phyloP scores from a whole-genome alignment of 2,797 vertebrate species.

The Onychomys torridus region DNA sequence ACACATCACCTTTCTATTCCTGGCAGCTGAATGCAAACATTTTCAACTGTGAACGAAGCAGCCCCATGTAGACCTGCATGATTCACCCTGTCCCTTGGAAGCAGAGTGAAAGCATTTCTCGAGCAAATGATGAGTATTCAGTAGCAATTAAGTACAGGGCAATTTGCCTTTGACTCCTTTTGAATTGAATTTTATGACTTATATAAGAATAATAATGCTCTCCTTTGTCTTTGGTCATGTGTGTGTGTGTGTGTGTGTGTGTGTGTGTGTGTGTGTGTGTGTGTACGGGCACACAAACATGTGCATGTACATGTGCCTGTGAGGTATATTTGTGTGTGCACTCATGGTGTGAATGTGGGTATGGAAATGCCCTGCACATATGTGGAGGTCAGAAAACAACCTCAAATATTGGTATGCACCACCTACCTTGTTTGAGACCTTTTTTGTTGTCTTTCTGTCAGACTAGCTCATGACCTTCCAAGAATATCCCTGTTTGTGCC shows the following conservation, averaged over 20 bases:
- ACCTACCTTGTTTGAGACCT: not conserved
- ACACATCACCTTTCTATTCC: not conserved
- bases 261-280: not conserved
- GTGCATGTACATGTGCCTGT: not conserved
- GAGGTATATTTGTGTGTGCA: not conserved
- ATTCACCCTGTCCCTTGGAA: conserved; percentile 2
- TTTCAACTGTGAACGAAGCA: not conserved
- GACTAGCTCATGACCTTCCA: not conserved
- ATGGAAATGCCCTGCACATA: not conserved
- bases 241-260: not conserved
- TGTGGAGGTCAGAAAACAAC: not conserved
- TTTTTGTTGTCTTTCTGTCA: not conserved
- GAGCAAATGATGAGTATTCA: not conserved
- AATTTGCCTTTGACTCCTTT: not conserved
- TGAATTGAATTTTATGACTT: conserved; percentile 68
- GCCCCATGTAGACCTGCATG: not conserved
- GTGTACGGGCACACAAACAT: no score
- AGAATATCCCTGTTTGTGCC: not conserved
- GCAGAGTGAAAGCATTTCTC: not conserved
- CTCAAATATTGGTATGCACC: not conserved
- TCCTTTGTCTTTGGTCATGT: not conserved
- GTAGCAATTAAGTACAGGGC: not conserved
- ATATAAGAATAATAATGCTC: conserved; percentile 53
- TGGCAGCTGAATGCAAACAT: not conserved
- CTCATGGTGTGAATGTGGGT: not conserved